Evolutionary conservation across 2,888 invertebrate genomes (phyloP), one percentile per base, ranked within the genome.

Genomic region (Ormyrus nitidulus): DNA sequence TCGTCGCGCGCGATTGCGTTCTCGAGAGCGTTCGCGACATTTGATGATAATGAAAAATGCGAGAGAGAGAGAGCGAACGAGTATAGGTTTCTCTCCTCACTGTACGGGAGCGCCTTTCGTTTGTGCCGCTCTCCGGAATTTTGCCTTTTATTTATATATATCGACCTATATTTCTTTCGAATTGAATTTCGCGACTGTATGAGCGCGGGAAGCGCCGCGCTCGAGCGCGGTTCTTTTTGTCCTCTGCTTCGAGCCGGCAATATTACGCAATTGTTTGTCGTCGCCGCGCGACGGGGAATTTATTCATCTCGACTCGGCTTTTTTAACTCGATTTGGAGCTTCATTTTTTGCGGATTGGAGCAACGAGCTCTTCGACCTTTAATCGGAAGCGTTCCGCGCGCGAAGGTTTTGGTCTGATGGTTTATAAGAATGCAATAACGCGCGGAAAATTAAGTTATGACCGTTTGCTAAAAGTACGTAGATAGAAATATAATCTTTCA

Each of bases 31-130:
- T 7, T 56, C 62, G 70, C 68, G 69, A 77, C 77, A 65, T 80
- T 80, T 74, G 77, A 62, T 73, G 59, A 80, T 77, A 73, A 77
- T 77, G 64, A 77, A 77, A 77, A 77, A 77, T 65, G 19, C 54
- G 66, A 73, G 48, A 9, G 44, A 11, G 19, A 19, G 19, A 19
- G 48, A 13, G 34, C 34, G 34, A 34, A 34, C 34, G 34, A 34
- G 34, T 49, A 66, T 9, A 48, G 68, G 46, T 61, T 58, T n/a
- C n/a, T 46, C 19, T 61, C 51, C 10, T 6, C 66, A 48, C 34
- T 3, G 10, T 11, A 19, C 19, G 19, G 19, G 2, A 6, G 19
- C 56, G n/a, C 10, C 65, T 61, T 68, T 76, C 62, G 54, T 79
- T 46, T 68, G 11, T 8, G 19, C 13, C 34, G 5, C 54, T 5